Base-by-base conservation (phyloP, 2,113 vertebrate species). In the Aegotheles bennettii region DNA sequence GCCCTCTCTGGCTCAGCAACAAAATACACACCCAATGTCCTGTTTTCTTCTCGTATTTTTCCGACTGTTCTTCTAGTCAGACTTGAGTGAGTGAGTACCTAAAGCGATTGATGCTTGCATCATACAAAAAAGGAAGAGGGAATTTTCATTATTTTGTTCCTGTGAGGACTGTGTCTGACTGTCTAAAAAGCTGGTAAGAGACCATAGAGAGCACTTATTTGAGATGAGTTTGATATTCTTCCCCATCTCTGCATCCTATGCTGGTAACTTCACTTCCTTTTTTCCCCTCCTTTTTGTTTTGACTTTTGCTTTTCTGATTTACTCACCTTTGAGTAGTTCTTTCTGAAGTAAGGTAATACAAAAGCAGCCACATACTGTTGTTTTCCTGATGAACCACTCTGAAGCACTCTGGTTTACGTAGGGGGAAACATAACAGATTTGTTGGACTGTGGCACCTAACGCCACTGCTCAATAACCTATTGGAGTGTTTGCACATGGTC, bases 401-500 rank as follows among this genome's bases (percentile, higher is more conserved):
- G 47, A 87, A 90, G 56, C 38, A 15, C 47, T 61, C 31, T 81
- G 70, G 14, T 65, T 82, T 67, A 23, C 13, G 1, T 16, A 6
- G 61, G 8, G 76, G 38, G 21, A 73, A 86, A 16, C 38, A 10
- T 14, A 91, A 86, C 50, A 84, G 57, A 79, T 93, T 86, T 94
- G 79, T 50, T 94, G 91, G 79, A 36, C 87, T 89, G 76, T 53
- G 74, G 75, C 71, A 92, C 79, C 78, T 91, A 86, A 50, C 65
- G n/a, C 45, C 63, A 67, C 70, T 69, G 71, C 87, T 95, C 86
- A 69, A 50, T 95, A 93, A 95, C 86, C 84, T 87, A 68, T 42
- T 88, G 81, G 88, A 84, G 71, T 88, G 91, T 88, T 91, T 84
- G 86, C 94, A 84, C 77, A 40, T 9, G 54, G 57, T 86, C 95